A percentile compares a stretch with the other conserved stretches of the same genome.
Evolutionary conservation across 2,113 vertebrate genomes (phyloP).

Genomic region (Pterocles orientalis): DNA sequence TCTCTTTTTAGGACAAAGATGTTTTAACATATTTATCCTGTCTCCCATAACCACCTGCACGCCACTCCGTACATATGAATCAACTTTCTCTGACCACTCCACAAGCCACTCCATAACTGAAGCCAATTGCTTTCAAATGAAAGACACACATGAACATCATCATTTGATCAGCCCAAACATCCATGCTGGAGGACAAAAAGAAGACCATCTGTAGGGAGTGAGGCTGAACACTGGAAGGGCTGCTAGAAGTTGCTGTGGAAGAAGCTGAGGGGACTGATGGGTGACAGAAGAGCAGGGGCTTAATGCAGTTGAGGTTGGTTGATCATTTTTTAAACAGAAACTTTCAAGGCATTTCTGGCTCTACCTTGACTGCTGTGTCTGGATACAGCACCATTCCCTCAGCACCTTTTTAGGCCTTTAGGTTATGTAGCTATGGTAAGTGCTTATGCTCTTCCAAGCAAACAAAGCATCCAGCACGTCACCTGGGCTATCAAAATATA

Average conservation of each 20-base stretch:
- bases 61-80: neutral
- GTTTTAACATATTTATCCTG: neutral
- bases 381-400: neutral
- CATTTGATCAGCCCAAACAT: neutral
- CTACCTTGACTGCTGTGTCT: neutral
- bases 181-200: neutral
- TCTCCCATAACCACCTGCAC: neutral
- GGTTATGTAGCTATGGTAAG: neutral
- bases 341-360: neutral
- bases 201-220: neutral
- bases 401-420: neutral
- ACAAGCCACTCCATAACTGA: neutral
- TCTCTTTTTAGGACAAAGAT: neutral
- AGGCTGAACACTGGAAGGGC: neutral
- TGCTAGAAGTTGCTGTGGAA: neutral
- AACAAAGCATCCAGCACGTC: neutral
- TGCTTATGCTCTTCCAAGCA: neutral
- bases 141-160: neutral
- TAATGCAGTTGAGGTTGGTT: neutral
- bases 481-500: neutral
- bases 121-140: neutral
- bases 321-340: neutral
- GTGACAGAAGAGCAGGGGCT: neutral
- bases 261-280: rapidly evolving
- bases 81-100: neutral